Base-by-base conservation (phyloP, 2,888 invertebrate species). In the Oscheius sp. region DNA sequence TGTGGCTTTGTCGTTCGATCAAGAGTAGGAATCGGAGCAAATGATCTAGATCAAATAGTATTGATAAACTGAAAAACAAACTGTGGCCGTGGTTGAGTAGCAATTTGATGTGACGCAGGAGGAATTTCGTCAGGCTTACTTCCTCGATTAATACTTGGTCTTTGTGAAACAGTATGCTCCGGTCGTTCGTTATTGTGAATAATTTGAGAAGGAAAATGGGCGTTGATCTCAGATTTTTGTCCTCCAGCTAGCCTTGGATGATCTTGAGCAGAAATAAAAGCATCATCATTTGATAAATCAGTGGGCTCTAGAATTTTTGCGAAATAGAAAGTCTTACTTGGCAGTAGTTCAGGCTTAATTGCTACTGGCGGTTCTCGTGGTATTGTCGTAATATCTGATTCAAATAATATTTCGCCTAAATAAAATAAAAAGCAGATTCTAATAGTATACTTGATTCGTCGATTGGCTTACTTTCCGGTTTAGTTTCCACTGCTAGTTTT, bases 1-100 rank as follows among this genome's bases (percentile, higher is more conserved):
- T 28, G n/a, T 1, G 59, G 59, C 41, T 59, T 59, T 2, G 41
- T 44, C 6, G 59, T 24, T 14, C 59, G 41, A 44, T 59, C 59
- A 6, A 59, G 8, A 2, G 44, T n/a, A 6, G 59, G 59, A 3
- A 9, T 59, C 0, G 56, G 20, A 1, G 4, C 24, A 9, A 17
- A 38, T 1, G 41, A 3, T 41, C 41, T 41, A 12, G 41, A 41
- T 41, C 20, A 17, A 12, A 4, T 17, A 12, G 20, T 17, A 41
- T 17, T 12, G 41, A 6, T 8, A 36, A 36, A 14, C 8, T 9
- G 14, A 14, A 36, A 36, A 14, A 36, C 36, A 36, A 8, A 36
- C 8, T 36, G n/a, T n/a, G n/a, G 20, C 41, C 41, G 14, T 14
- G 41, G 41, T 41, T 41, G 41, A 4, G 20, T 12, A 41, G 14